Conservation (phyloP, 2,797 vertebrate species). For the Gouania willdenowi region DNA sequence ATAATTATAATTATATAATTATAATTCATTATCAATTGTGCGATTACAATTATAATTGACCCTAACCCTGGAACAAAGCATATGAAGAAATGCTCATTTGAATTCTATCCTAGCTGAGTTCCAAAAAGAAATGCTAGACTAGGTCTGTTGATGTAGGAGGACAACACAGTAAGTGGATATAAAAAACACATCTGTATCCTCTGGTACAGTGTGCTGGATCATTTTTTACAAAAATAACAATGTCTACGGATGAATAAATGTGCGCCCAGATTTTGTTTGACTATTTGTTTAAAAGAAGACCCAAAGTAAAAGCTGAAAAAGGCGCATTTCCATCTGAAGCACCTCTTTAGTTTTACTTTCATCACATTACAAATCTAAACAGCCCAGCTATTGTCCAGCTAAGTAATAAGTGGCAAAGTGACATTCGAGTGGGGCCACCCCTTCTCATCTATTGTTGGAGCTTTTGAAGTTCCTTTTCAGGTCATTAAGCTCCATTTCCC, state of each 20-base stretch:
- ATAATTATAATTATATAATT: no score
- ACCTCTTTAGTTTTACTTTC: slow-evolving; percentile 62
- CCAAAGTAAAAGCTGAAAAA: no score
- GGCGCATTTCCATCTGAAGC: slow-evolving; percentile 47
- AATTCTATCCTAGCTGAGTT: slow-evolving; percentile 1
- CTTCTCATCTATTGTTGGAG: slow-evolving; percentile 68
- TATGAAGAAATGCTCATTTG: slow-evolving; percentile 11
- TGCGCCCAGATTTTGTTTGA: slow-evolving; percentile 40
- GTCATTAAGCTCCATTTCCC: slow-evolving; percentile 80
- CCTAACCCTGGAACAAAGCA: no score
- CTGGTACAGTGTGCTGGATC: slow-evolving; percentile 29
- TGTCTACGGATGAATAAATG: slow-evolving; percentile 37
- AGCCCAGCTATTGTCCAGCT: slow-evolving; percentile 60
- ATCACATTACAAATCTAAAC: slow-evolving; percentile 71
- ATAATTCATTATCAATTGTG: no score
- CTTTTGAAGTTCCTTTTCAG: slow-evolving; percentile 80
- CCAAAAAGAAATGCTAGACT: background rate
- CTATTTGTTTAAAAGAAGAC: no score
- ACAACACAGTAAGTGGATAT: slow-evolving; percentile 1
- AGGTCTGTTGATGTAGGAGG: background rate
- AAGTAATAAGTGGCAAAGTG: slow-evolving; percentile 72
- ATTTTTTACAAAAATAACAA: slow-evolving; percentile 29
- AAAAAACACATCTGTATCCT: background rate
- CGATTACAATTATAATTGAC: no score
- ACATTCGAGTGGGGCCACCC: slow-evolving; percentile 70